Evolutionary conservation across 2,888 invertebrate species (phyloP).

Genomic region (Emesis furor): DNA sequence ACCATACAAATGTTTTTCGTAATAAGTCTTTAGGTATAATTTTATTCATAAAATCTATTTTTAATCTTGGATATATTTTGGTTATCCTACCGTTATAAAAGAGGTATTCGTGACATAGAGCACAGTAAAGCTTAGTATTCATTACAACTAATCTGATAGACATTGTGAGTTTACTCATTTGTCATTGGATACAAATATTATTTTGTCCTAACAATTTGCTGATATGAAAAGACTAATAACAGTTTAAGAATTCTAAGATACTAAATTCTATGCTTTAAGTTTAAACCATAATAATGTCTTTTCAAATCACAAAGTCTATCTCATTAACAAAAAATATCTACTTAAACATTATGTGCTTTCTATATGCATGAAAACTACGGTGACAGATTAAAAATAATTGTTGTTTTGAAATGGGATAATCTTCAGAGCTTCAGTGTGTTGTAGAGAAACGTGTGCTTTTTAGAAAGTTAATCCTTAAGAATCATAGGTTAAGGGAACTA

Average conservation of each 20-base stretch:
- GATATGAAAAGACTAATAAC: background rate
- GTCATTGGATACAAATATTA: background rate
- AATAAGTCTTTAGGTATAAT: background rate
- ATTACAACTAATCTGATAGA: background rate
- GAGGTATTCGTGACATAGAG: slow-evolving; percentile 14
- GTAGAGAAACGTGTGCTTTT: slow-evolving; percentile 88
- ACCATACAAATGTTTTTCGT: background rate
- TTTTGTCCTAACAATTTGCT: no score
- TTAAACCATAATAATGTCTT: background rate
- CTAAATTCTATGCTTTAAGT: background rate
- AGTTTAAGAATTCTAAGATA: background rate
- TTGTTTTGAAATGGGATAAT: slow-evolving; percentile 81
- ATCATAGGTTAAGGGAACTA: slow-evolving; percentile 85
- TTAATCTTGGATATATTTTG: background rate
- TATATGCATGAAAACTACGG: slow-evolving; percentile 87
- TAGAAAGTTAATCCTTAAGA: slow-evolving; percentile 71
- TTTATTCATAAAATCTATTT: background rate
- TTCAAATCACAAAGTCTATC: slow-evolving; percentile 19
- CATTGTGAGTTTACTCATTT: background rate
- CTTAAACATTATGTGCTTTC: slow-evolving; percentile 54
- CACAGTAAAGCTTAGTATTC: slow-evolving; percentile 12
- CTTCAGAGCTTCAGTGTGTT: slow-evolving; percentile 87
- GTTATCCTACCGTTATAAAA: background rate
- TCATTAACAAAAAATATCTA: slow-evolving; percentile 4
- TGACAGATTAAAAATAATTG: slow-evolving; percentile 82